Evolutionary conservation across 2,113 vertebrate genomes (phyloP), one percentile per base, ranked within the genome.

Genomic region (Percopsis transmontana): DNA sequence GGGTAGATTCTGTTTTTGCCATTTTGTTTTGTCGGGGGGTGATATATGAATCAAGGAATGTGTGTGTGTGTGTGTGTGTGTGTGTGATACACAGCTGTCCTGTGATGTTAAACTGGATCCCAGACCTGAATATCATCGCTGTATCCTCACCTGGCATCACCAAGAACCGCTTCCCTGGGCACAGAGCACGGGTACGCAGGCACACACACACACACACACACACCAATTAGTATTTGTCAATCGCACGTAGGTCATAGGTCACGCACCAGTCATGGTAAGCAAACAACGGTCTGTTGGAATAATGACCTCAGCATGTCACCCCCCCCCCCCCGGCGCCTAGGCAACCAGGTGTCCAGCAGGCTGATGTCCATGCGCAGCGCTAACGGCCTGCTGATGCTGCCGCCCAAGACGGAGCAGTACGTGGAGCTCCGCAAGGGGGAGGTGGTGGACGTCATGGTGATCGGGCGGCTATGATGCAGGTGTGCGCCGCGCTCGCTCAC

Each of bases 381-480:
- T 93, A 99, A 99, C 64, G 97, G 97, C 72, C 94, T 99, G 89
- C 91, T 99, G 93, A 99, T 99, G 97, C 90, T 99, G 87, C 97
- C 97, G 87, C 97, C 97, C 85, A 99, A 99, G 92, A 99, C 97
- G 84, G 97, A 99, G 91, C 97, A 99, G 93, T 99, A 99, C 38
- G 96, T 99, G 93, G 97, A 99, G 79, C 94, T 99, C 85, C 97
- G 95, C 88, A 99, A 99, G 88, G 97, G 97, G 74, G 97, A 99
- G 88, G 97, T 99, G 62, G 97, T 99, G 80, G 97, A 99, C 8
- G 97, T 99, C 91, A 99, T 99, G 97, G 97, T 99, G 86, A 99
- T 99, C 19, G 97, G 97, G 77, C 94, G 96, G 84, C 95, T 99
- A 98, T 99, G 97, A 99, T 98, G 87, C 85, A 90, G 85, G 88